Base-by-base conservation (phyloP, 2,888 invertebrate genomes). In the Meteorus colon region DNA sequence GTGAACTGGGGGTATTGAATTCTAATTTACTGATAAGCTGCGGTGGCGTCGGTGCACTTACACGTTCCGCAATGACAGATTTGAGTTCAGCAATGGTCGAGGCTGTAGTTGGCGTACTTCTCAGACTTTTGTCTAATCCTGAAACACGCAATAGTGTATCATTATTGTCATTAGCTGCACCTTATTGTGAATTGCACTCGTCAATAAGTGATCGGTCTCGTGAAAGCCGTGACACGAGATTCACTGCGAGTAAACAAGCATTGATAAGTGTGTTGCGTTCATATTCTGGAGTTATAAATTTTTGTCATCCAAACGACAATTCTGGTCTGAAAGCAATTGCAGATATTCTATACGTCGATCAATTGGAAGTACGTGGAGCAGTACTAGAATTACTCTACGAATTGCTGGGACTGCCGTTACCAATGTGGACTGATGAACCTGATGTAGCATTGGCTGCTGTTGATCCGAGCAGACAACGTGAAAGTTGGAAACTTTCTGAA, bases 401-500 rank as follows among this genome's bases (percentile, higher is more conserved):
- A 89, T 90, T 98, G 76, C 93, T 98, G 82, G 95, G 96, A 76
- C 91, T 98, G 81, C 95, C 96, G 62, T 93, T 96, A 87, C 97
- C 97, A 0, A 95, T 95, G 84, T 98, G 97, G 97, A 97, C 97
- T 1, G 97, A 97, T 85, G 97, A 98, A 89, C 95, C 97, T 83
- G 94, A 95, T 63, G 95, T 96, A 55, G 98, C 98, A 1, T 90
- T 98, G 80, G 94, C 95, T 80, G 96, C 96, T 59, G 94, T 97
- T 78, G 97, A 98, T 92, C 96, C 97, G 3, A 86, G 86, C 73
- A 89, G 91, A 63, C 90, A 91, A 80, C 91, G 94, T 89, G 96
- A 97, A 81, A 92, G 94, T 0, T 98, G 98, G 97, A 93, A 96
- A 82, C 90, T 98, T 34, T 94, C 94, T 83, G 97, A 98, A 89